Evolutionary conservation across 2,888 invertebrate species (phyloP).

Genomic region (Acanthosepion pharaonis): DNA sequence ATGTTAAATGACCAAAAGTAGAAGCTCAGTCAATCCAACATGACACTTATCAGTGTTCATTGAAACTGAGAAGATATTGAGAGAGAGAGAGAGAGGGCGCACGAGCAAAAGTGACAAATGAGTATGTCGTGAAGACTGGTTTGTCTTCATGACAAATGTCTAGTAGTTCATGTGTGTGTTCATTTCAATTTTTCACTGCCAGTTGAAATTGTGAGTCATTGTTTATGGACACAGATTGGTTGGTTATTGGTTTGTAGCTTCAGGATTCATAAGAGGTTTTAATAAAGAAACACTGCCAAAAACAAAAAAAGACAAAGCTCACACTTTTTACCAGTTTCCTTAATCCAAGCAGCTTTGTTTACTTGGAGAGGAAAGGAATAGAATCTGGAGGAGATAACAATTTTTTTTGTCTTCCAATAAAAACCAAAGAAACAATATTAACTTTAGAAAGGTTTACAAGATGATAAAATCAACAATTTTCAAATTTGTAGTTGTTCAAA

Average conservation of each 20-base stretch:
- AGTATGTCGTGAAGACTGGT: background rate
- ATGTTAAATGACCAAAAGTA: too few species aligned
- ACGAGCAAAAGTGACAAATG: background rate
- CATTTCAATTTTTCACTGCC: background rate
- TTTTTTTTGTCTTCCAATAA: background rate
- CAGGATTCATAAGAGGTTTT: background rate
- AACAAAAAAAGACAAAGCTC: background rate
- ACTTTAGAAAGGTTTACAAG: conserved; percentile 23
- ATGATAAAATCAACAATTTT: conserved; percentile 21
- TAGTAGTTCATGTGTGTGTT: background rate
- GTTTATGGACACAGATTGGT: background rate
- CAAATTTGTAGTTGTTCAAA: background rate
- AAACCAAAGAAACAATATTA: background rate
- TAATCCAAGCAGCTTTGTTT: background rate
- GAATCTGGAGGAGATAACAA: background rate
- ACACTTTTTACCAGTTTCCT: conserved; percentile 15
- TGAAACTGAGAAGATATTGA: background rate
- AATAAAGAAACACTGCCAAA: background rate
- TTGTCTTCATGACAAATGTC: too few species aligned
- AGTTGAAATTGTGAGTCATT: conserved; percentile 3
- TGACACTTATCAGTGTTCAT: background rate
- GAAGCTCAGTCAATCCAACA: background rate
- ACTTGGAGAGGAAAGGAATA: background rate
- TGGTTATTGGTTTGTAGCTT: background rate
- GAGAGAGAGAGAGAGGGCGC: background rate